Evolutionary conservation across 2,888 invertebrate species (phyloP), one percentile per base, ranked within the genome.

Genomic region (Tetramorium bicarinatum): DNA sequence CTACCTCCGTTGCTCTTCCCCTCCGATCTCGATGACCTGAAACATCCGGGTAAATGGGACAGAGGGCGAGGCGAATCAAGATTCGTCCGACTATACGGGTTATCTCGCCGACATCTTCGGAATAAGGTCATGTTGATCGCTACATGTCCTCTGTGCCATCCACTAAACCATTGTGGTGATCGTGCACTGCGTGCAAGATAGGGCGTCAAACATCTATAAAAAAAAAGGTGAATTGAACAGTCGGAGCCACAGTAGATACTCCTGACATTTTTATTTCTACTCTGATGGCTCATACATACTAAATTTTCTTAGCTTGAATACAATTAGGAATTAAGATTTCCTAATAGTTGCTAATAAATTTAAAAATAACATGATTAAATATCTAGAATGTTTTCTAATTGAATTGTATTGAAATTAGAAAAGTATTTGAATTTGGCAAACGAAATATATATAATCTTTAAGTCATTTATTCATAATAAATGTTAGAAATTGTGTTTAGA

Each of bases 41-140:
- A 66, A 79, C 81, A 52, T 82, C 66, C 86, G 83, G 64, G 44
- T 85, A 89, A 89, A 89, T 86, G 69, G 89, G 83, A 79, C 86
- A 87, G 79, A 84, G 85, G 83, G 84, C 79, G 66, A 71, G 54
- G 49, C 76, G 49, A 87, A 83, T 85, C 85, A 79, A 88, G 87
- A 85, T 71, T 80, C 84, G 85, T 41, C n/a, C 71, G 74, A 59
- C 49, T 83, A 69, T 84, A 66, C 34, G 81, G 83, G 81, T 88
- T 87, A 88, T 88, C 89, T 87, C 77, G 59, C 79, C 84, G 76
- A 84, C 83, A 88, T 88, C 87, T 83, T 75, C 56, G 41, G 49
- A 87, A 88, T 67, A 80, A 66, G 88, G 88, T 88, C 88, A 77
- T 61, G 76, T 41, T 82, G 79, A 83, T 88, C 80, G 84, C 69